Conservation (phyloP, 1,140 invertebrate species). For the Pantala flavescens region DNA sequence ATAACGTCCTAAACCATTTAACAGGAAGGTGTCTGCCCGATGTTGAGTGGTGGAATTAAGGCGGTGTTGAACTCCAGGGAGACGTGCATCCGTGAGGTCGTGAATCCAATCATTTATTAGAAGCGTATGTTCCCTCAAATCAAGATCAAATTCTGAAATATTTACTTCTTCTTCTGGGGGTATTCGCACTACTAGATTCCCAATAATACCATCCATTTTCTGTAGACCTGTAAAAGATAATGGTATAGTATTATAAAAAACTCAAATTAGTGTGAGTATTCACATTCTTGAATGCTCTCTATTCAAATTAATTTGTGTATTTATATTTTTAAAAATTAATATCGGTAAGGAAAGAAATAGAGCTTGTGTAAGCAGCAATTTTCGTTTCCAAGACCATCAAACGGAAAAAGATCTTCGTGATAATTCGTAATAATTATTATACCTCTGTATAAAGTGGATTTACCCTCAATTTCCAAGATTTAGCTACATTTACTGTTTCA, state of each 20-base stretch:
- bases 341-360: too few relatives aligned
- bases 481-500: too few relatives aligned
- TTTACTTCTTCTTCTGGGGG: slow-evolving; percentile 46
- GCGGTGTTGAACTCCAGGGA: slow-evolving; percentile 55
- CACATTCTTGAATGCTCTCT: not conserved
- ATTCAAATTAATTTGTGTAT: not conserved
- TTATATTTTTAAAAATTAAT: not conserved
- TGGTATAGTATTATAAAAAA: not conserved
- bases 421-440: too few relatives aligned
- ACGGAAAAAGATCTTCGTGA: too few relatives aligned
- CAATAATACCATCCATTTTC: slow-evolving; percentile 68
- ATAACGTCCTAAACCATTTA: slow-evolving; percentile 65
- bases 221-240: slow-evolving; percentile 51
- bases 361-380: too few relatives aligned
- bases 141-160: slow-evolving; percentile 51
- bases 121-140: slow-evolving; percentile 58
- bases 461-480: too few relatives aligned
- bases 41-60: slow-evolving; percentile 61
- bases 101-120: slow-evolving; percentile 71
- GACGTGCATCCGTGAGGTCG: slow-evolving; percentile 35
- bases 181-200: slow-evolving; percentile 57
- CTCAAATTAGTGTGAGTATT: slow-evolving; percentile 19
- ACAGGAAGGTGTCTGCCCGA: slow-evolving; percentile 61
- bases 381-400: too few relatives aligned
- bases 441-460: too few relatives aligned